Percentiles rank a stretch among this genome's conserved stretches.
Evolutionary conservation across 35 echinoderm and acorn worm species (phyloP).

Genomic region (Lytechinus pictus): DNA sequence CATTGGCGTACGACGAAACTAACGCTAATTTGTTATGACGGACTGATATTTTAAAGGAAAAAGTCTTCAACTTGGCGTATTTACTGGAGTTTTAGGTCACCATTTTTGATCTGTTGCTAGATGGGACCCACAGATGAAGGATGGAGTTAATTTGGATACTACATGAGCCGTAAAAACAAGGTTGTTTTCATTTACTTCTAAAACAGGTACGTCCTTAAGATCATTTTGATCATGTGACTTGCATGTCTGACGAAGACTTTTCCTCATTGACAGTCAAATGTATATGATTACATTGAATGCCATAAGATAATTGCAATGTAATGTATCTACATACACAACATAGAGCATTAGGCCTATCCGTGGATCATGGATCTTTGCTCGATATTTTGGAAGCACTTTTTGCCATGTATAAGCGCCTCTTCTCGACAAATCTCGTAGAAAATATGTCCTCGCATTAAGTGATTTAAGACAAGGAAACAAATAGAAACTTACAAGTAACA

Average conservation of each 20-base stretch:
- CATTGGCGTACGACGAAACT: not conserved
- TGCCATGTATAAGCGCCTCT: no score
- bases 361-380: no score
- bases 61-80: not conserved
- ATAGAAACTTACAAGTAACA: no score
- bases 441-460: no score
- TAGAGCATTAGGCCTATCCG: no score
- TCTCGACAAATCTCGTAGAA: no score
- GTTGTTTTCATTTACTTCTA: not conserved
- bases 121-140: not conserved
- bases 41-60: not conserved
- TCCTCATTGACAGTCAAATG: no score
- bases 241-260: not conserved
- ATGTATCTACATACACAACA: not conserved
- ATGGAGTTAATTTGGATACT: constrained; percentile 36
- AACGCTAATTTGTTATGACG: not conserved
- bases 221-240: not conserved
- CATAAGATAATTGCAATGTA: not conserved
- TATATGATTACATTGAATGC: not conserved
- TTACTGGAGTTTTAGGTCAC: not conserved
- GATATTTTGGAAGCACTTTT: no score
- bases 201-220: not conserved
- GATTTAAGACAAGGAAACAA: no score
- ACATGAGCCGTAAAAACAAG: not conserved
- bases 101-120: not conserved